Conservation (phyloP, 2,113 vertebrate genomes). For the Macrotis lagotis region DNA sequence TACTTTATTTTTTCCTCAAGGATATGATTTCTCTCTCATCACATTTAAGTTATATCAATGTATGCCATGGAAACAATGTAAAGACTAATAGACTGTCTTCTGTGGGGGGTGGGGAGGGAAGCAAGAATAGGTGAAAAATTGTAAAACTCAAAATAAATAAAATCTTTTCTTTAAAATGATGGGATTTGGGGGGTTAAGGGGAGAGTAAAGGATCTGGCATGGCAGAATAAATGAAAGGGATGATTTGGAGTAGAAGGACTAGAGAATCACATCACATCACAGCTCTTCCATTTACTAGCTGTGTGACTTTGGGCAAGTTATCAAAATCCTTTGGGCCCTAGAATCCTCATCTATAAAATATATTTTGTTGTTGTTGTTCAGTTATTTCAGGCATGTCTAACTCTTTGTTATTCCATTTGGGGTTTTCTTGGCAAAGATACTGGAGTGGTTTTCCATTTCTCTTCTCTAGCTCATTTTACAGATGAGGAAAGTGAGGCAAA, state of each 20-base stretch:
- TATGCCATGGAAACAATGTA: no score
- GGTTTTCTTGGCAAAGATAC: neutral
- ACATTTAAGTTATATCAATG: no score
- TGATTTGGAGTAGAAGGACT: neutral
- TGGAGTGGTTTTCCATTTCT: neutral
- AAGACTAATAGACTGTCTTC: no score
- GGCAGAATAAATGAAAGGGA: neutral
- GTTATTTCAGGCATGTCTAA: neutral
- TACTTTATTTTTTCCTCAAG: no score
- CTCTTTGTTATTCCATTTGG: neutral
- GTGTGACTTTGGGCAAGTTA: neutral
- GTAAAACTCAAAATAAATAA: no score
- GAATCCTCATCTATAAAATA: neutral
- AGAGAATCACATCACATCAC: neutral
- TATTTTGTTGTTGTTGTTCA: neutral
- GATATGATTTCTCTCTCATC: no score
- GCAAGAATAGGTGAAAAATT: no score
- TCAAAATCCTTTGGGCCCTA: neutral
- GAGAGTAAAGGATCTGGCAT: neutral
- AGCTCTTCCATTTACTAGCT: neutral
- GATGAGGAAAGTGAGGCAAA: neutral
- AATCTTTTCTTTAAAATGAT: no score
- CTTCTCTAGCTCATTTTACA: neutral
- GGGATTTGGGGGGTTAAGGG: neutral
- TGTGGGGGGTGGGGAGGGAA: no score